Conservation (phyloP, 92 coral and sea anemone species). For the Paragorgia papillata region DNA sequence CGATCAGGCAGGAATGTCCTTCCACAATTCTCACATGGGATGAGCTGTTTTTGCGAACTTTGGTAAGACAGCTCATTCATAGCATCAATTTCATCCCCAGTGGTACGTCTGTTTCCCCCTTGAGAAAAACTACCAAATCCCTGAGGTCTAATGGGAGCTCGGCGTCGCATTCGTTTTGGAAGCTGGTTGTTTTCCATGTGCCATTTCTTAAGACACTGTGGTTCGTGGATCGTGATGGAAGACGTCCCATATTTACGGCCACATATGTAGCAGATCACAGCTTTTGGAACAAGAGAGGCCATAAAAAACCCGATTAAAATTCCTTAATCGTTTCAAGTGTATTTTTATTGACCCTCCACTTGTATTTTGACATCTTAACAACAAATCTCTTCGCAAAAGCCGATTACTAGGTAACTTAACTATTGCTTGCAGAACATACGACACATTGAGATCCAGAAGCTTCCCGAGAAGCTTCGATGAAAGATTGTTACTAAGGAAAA, state of each 20-base stretch:
- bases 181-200: conserved; percentile 84
- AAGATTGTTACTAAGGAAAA: conserved; percentile 11
- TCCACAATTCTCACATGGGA: conserved; percentile 94
- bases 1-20: conserved; percentile 95
- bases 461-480: neutral
- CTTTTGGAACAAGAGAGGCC: conserved; percentile 82
- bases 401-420: too few species aligned
- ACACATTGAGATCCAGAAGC: neutral
- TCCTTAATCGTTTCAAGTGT: too few species aligned
- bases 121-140: conserved; percentile 65
- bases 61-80: conserved; percentile 93
- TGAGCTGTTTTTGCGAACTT: conserved; percentile 77
- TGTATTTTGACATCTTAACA: too few species aligned
- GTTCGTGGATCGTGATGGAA: conserved; percentile 81
- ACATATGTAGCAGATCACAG: conserved; percentile 91
- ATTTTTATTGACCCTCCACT: too few species aligned
- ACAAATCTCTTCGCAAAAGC: too few species aligned
- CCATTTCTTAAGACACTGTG: conserved; percentile 98
- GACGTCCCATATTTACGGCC: conserved; percentile 96
- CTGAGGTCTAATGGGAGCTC: conserved; percentile 77
- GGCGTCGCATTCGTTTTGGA: conserved; percentile 77
- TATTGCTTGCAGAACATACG: neutral
- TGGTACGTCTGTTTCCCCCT: conserved; percentile 61
- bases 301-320: too few species aligned
- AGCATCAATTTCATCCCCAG: conserved; percentile 74